A percentile compares a stretch with the other conserved stretches of the same genome.
These are phyloP conservation scores for Tetrax tetrax DNA, from an alignment of 2,113 vertebrate species.

Conservation along the genomic window DNA sequence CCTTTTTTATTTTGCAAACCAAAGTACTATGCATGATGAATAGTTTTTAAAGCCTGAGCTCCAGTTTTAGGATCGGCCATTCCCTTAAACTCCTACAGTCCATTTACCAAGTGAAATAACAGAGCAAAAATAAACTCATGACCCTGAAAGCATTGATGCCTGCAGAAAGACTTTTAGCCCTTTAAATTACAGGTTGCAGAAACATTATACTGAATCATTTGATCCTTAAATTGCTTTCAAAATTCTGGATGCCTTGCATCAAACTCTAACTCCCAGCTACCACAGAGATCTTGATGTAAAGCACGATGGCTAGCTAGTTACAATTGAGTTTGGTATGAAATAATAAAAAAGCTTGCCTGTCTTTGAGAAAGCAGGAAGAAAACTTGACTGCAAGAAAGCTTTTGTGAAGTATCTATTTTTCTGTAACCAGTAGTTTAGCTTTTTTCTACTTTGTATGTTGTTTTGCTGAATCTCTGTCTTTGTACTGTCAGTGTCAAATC, in stretches of 20 bases:
- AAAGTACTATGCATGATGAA: neutral
- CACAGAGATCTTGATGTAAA: neutral
- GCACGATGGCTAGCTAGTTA: neutral
- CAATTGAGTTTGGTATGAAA: neutral
- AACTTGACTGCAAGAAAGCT: neutral
- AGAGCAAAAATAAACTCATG: slow-evolving; percentile 9
- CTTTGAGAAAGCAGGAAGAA: neutral
- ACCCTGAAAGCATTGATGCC: neutral
- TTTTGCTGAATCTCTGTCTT: neutral
- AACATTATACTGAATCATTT: slow-evolving; percentile 17
- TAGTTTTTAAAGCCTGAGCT: neutral
- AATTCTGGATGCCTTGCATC: slow-evolving; percentile 7
- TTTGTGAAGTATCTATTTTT: neutral
- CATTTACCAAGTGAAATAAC: slow-evolving; percentile 25
- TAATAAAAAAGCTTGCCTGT: neutral
- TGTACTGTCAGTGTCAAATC: neutral
- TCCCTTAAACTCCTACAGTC: neutral
- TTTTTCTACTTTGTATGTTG: neutral
- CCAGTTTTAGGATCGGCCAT: neutral
- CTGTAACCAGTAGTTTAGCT: neutral
- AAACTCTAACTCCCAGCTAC: neutral
- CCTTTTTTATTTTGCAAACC: neutral
- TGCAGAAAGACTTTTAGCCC: slow-evolving; percentile 17
- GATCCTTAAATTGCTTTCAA: slow-evolving; percentile 32
- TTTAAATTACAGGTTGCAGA: slow-evolving; percentile 34